phyloP scores from a whole-genome alignment of 1,140 invertebrate genomes.

The Cydia strobilella region DNA sequence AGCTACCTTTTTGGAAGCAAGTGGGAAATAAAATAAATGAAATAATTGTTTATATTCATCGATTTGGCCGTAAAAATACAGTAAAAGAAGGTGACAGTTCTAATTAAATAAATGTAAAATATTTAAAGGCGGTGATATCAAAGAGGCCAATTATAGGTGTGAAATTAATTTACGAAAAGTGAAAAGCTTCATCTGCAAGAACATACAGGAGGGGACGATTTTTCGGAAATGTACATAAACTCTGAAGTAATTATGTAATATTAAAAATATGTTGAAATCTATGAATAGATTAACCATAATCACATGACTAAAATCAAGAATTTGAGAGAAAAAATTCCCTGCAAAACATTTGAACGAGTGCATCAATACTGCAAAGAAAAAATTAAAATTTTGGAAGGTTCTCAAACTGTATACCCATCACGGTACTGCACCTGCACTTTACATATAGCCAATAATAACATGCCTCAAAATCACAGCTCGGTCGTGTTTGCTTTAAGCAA shows the following conservation, averaged over 20 bases:
- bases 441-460: conserved; percentile 34
- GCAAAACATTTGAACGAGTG: too few relatives aligned
- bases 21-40: conserved; percentile 6
- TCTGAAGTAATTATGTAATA: not conserved
- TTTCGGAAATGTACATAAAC: too few relatives aligned
- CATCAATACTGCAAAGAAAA: too few relatives aligned
- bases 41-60: conserved; percentile 15
- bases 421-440: not conserved
- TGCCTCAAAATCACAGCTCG: conserved; percentile 43
- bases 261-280: not conserved
- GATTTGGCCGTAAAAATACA: conserved; percentile 11
- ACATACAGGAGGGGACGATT: not conserved
- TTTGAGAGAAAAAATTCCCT: too few relatives aligned
- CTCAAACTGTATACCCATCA: too few relatives aligned
- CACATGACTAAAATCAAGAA: too few relatives aligned
- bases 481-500: conserved; percentile 62
- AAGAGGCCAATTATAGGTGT: not conserved
- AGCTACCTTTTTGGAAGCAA: conserved; percentile 17
- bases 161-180: conserved; percentile 3
- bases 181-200: not conserved
- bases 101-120: conserved; percentile 9
- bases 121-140: not conserved
- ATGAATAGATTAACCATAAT: too few relatives aligned
- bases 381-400: too few relatives aligned
- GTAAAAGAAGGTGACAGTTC: conserved; percentile 1